Evolutionary conservation across 2,797 vertebrate species (phyloP).

Genomic region (Decapterus maruadsi): DNA sequence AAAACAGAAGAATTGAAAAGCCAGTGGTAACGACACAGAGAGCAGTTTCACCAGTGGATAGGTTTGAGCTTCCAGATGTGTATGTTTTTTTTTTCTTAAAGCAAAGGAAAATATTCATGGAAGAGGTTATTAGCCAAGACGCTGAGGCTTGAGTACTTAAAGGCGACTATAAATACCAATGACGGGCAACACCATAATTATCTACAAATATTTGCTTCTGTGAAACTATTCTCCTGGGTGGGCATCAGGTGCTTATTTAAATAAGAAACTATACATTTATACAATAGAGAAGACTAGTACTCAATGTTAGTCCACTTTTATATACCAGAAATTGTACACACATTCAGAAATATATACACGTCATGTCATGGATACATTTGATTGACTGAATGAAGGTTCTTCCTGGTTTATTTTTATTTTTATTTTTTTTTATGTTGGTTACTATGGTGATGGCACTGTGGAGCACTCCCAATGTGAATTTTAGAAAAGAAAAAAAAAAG

Average conservation of each 20-base stretch:
- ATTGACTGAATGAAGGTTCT: conserved; percentile 49
- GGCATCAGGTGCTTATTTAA: conserved; percentile 63
- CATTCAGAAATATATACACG: conserved; percentile 2
- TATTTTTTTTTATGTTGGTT: not conserved
- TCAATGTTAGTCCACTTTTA: conserved; percentile 52
- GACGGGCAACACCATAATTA: conserved; percentile 24
- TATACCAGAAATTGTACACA: conserved; percentile 13
- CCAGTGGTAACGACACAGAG: conserved; percentile 19
- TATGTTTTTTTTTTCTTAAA: conserved; percentile 21
- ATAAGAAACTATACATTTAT: conserved; percentile 51
- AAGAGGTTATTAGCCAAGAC: conserved; percentile 12
- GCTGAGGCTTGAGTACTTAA: conserved; percentile 16
- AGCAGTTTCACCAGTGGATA: conserved; percentile 71
- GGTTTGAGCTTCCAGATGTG: conserved; percentile 66
- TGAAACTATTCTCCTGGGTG: conserved; percentile 52
- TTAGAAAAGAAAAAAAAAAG: conserved; percentile 10
- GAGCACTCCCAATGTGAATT: not conserved
- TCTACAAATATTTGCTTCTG: conserved; percentile 59
- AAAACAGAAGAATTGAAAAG: conserved; percentile 34
- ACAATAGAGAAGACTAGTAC: conserved; percentile 27
- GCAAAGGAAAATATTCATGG: conserved; percentile 15
- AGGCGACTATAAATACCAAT: conserved; percentile 35
- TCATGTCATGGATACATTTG: conserved; percentile 28
- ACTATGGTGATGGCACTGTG: conserved; percentile 10
- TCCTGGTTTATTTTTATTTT: conserved; percentile 10